Evolutionary conservation across 2,797 vertebrate genomes (phyloP).

Genomic region (Cheirogaleus major): DNA sequence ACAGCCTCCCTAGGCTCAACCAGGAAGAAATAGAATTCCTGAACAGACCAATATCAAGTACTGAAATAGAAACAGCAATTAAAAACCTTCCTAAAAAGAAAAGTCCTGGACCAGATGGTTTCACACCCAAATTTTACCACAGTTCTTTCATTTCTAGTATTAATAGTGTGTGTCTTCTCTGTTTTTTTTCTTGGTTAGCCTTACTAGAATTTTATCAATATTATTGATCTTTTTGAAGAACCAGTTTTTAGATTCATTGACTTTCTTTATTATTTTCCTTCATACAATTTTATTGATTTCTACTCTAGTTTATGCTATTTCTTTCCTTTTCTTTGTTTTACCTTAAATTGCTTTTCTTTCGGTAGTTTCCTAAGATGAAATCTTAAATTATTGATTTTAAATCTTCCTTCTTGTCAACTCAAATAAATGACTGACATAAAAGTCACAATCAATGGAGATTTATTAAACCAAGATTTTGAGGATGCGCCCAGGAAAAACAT

Average conservation of each 20-base stretch:
- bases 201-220: not conserved
- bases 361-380: not conserved
- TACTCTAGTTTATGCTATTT: not conserved
- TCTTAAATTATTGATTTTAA: not conserved
- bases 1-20: no score
- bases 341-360: not conserved
- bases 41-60: no score
- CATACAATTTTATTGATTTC: not conserved
- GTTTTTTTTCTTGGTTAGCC: not conserved
- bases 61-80: no score
- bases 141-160: not conserved
- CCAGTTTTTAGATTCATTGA: not conserved
- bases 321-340: not conserved
- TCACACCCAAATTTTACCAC: no score
- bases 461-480: not conserved
- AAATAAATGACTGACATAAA: not conserved
- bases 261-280: not conserved
- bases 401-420: not conserved
- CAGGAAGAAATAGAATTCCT: no score
- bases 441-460: not conserved
- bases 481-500: not conserved
- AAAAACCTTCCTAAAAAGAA: no score
- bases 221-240: not conserved
- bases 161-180: not conserved
- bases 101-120: no score